Base-by-base conservation (phyloP, 2,888 invertebrate genomes). In the Drosophila meridiana region DNA sequence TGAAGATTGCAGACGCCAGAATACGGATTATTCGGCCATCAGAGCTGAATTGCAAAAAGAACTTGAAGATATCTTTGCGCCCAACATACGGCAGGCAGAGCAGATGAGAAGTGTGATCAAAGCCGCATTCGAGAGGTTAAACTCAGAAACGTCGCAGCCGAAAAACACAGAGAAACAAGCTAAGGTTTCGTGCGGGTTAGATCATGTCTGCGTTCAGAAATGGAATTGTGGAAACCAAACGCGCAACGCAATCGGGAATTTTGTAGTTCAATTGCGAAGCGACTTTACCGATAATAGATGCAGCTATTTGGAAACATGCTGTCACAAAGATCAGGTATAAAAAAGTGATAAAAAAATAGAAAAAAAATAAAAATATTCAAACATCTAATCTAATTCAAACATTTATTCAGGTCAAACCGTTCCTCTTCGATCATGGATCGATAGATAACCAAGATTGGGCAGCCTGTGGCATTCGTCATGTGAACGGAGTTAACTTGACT, bases 231-330 rank as follows among this genome's bases (percentile, higher is more conserved):
- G 6, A 6, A 34, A 9, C 9, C 5, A 32, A 20, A 20, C 48
- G 14, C 5, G 8, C n/a, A 32, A 50, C 3, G 2, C 2, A 13
- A 2, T 13, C 1, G 47, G 47, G 28, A 47, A 47, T 47, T 14
- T 28, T 7, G 7, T 47, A 7, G 14, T 47, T 5, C 13, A 32
- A 14, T 32, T 50, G n/a, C 32, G 48, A 3, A n/a, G 3, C 13
- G 47, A 0, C 8, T 0, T 2, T 4, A 14, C 13, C 0, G 4
- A n/a, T 3, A 7, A n/a, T 14, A 0, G 3, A 59, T 26, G 20
- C 13, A 26, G 9, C 14, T 28, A 28, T 45, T n/a, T 53, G 20
- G 9, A 71, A 34, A 34, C 6, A 20, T 69, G 72, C 43, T 72
- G 72, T 7, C 55, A 11, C 8, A 43, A 3, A 47, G 26, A 73